Evolutionary conservation across 2,888 invertebrate species (phyloP).

Genomic region (Xestia c-nigrum): DNA sequence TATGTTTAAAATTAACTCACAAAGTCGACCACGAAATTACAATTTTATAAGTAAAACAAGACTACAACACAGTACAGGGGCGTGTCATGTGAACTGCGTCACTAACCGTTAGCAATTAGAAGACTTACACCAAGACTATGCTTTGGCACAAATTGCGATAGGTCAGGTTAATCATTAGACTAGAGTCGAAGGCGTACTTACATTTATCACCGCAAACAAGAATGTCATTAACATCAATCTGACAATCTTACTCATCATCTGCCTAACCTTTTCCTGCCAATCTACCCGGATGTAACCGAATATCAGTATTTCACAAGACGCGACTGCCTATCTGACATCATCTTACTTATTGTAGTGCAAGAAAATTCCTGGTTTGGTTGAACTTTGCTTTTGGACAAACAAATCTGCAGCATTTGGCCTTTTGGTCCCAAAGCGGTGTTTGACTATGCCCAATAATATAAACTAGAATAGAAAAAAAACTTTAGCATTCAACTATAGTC

Average conservation of each 20-base stretch:
- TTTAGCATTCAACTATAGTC: not conserved
- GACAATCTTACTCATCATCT: not conserved
- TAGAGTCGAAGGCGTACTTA: not conserved
- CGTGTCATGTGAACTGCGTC: constrained; percentile 17
- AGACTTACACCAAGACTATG: not conserved
- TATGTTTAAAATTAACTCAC: not conserved
- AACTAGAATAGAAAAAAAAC: not conserved
- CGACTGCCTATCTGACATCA: not conserved
- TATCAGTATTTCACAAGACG: not conserved
- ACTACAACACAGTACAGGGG: not conserved
- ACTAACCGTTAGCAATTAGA: not conserved
- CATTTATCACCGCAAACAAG: not conserved
- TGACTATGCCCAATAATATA: not conserved
- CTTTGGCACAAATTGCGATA: constrained; percentile 15
- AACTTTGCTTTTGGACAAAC: not conserved
- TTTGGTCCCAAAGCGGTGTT: not conserved
- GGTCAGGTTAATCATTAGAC: constrained; percentile 10
- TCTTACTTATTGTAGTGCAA: not conserved
- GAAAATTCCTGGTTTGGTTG: not conserved
- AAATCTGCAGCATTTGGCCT: not conserved
- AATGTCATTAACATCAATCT: constrained; percentile 5
- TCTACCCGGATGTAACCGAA: not conserved
- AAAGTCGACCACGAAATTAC: not conserved
- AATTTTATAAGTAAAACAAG: not conserved
- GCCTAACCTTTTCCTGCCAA: not conserved